Conservation (phyloP, 2,797 vertebrate genomes). For the Nothura maculosa region DNA sequence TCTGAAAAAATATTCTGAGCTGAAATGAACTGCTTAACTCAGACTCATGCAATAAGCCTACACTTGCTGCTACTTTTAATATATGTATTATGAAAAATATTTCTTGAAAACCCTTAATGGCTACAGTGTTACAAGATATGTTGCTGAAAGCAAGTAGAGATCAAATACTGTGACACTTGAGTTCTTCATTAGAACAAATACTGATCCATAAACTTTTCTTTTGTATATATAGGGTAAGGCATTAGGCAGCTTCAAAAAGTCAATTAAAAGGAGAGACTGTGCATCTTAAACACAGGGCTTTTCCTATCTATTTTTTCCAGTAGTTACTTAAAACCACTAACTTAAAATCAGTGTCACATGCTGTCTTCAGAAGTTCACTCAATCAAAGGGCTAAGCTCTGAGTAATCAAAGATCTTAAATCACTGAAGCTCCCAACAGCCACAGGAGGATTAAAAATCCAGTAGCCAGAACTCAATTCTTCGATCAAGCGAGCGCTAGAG, state of each 20-base stretch:
- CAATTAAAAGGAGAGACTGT: slow-evolving; percentile 78
- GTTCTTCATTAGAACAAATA: slow-evolving; percentile 67
- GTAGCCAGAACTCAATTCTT: slow-evolving; percentile 95
- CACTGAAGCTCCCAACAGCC: slow-evolving; percentile 94
- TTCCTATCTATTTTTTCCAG: slow-evolving; percentile 81
- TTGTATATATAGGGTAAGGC: slow-evolving; percentile 66
- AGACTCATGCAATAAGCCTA: neutral
- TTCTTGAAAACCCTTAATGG: slow-evolving; percentile 18
- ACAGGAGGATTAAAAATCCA: slow-evolving; percentile 99
- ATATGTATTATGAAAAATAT: neutral
- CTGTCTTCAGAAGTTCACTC: slow-evolving; percentile 94
- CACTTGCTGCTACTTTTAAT: neutral
- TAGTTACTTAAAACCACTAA: slow-evolving; percentile 83
- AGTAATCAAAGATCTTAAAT: slow-evolving; percentile 99
- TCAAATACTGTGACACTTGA: slow-evolving; percentile 18
- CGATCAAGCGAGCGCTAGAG: slow-evolving; percentile 88
- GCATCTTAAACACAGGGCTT: slow-evolving; percentile 81
- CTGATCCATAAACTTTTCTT: slow-evolving; percentile 52
- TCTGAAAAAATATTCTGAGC: neutral
- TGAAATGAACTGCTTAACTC: neutral
- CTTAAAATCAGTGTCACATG: slow-evolving; percentile 86
- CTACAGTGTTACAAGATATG: slow-evolving; percentile 15
- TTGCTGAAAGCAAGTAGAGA: slow-evolving; percentile 37
- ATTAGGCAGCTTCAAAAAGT: slow-evolving; percentile 77
- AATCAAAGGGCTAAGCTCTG: slow-evolving; percentile 95